phyloP scores from a whole-genome alignment of 2,113 vertebrate genomes.

The Myotis lucifugus region DNA sequence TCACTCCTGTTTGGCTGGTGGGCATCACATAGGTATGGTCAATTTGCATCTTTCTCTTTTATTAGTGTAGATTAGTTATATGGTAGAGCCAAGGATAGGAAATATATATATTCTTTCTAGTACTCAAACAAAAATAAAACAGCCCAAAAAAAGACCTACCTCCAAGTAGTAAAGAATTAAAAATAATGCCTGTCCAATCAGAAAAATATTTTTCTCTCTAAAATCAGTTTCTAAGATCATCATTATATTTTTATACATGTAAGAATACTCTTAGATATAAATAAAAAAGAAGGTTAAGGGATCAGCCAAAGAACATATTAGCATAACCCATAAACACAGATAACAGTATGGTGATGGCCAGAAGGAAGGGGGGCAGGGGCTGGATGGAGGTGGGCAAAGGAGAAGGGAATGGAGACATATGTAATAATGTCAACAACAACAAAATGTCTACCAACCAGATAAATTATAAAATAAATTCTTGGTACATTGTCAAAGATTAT shows the following conservation, averaged over 20 bases:
- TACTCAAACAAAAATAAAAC: not conserved
- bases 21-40: too few species aligned
- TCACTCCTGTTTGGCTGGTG: too few species aligned
- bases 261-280: not conserved
- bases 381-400: not conserved
- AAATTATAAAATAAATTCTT: not conserved
- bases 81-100: not conserved
- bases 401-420: not conserved
- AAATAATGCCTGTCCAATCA: not conserved
- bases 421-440: not conserved
- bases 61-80: not conserved
- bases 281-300: not conserved
- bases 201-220: not conserved
- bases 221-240: not conserved
- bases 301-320: not conserved
- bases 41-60: too few species aligned
- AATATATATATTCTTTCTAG: not conserved
- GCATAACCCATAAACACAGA: not conserved
- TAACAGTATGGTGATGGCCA: not conserved
- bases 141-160: not conserved
- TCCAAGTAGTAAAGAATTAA: not conserved
- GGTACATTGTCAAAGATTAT: not conserved
- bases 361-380: not conserved
- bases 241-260: not conserved
- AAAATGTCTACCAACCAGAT: not conserved